Evolutionary conservation across 1,140 invertebrate genomes (phyloP), one percentile per base, ranked within the genome.

Genomic region (Nilaparvata lugens): DNA sequence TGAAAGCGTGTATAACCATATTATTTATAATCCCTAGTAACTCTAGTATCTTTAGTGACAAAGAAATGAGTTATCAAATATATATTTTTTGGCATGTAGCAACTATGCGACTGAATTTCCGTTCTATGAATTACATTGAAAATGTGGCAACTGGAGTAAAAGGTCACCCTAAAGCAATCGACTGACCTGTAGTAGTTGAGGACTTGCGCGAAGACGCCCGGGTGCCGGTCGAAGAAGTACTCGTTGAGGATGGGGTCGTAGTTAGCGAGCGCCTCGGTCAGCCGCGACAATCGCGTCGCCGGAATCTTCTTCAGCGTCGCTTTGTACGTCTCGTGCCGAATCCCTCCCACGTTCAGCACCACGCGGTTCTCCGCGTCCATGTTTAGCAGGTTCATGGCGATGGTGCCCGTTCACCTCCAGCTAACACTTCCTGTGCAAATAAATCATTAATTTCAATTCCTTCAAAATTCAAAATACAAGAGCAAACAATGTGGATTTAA

Each of bases 201-300:
- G 64, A 93, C 89, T 79, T 90, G 94, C 52, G 93, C 95, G 76
- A 98, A 98, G 62, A 98, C 95, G 4, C 94, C 95, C 0, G 96
- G 95, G 79, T 98, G 95, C 64, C 95, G 77, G 77, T 98, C 95
- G 76, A 98, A 98, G 83, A 98, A 98, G 80, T 97, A 98, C 76
- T 98, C 95, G 76, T 97, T 97, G 64, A 97, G 80, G 67, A 96
- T 87, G 13, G 93, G 92, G 78, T 97, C 94, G 76, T 97, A 97
- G 75, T 97, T 97, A 67, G 88, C 91, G 62, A 95, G 77, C 19
- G 87, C 87, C 74, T 95, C 91, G 6, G 93, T 95, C 45, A 96
- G 79, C 53, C 91, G 76, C 19, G 91, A 95, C 55, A 95, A 78
- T 61, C 94, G 76, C 2, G 94, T 96, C 38, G 93, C 93, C 38